Evolutionary conservation across 2,113 vertebrate genomes (phyloP), one percentile per base, ranked within the genome.

Genomic region (Sciurus niger): DNA sequence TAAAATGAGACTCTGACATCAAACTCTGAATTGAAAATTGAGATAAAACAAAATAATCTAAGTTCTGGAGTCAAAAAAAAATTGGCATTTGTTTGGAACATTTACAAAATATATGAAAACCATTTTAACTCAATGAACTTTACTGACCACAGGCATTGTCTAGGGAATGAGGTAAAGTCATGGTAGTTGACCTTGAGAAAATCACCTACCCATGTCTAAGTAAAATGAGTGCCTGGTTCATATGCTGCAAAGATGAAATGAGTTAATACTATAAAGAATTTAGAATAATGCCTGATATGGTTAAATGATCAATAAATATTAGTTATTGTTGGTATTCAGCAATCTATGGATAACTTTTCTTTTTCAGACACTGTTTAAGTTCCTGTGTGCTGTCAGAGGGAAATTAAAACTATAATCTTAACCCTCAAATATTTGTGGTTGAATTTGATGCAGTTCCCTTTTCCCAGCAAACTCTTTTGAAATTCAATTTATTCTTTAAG

Each of bases 401-500:
- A 82, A 86, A 77, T 70, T 73, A 89, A 97, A 93, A 43, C 22
- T n/a, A 72, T 11, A 37, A 13, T 2, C 65, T 40, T 80, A 80
- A 83, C 2, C 4, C 1, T 96, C 43, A 72, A 78, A 84, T 78
- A 84, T 72, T 82, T 85, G 43, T 74, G 48, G 72, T 53, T 90
- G 84, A 67, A 82, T 86, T 93, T 85, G 63, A 22, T 43, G 32
- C 10, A 63, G n/a, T 76, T 94, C 16, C 6, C 6, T 78, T 65
- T 18, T 6, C 86, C 30, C 7, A 60, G 85, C 88, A 88, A 88
- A 30, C 12, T 9, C 20, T 93, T 94, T 48, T 72, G 55, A 92
- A 74, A 22, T 91, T 74, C 58, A 84, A 32, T n/a, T 72, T 84
- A 48, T 88, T 80, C 40, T 88, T 84, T 90, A 90, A 70, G 82